Base-by-base conservation (phyloP, 2,888 invertebrate genomes). In the Xylota segnis region DNA sequence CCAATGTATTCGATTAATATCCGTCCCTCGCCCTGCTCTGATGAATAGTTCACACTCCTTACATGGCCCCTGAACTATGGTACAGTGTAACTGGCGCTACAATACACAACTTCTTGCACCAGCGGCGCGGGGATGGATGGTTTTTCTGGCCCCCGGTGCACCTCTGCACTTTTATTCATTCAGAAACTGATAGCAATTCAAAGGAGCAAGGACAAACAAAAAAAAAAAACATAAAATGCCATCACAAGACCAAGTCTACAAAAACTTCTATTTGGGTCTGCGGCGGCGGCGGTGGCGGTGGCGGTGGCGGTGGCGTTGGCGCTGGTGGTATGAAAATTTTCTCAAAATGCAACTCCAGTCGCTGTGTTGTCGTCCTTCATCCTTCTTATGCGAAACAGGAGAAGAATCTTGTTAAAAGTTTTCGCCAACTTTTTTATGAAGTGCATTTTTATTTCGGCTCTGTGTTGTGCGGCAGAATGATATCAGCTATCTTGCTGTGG, bases 371-470 rank as follows among this genome's bases (percentile, higher is more conserved):
- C 9, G 52, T 66, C 61, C 27, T 61, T 54, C 16, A 43, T 47
- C 6, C 59, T 40, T 63, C 68, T 29, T 66, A 61, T 63, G 56
- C 63, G 81, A 71, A 84, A 81, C 70, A 75, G 76, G 74, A 79
- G 75, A 65, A 79, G 75, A 84, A 81, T 84, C 84, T 84, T 81
- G 84, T 81, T 84, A 84, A 79, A 84, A 84, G 72, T 78, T 81
- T 52, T 66, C 71, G 27, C 12, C 52, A 84, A 75, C 71, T 75
- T 81, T 83, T 74, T 75, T 52, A 75, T 81, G 70, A 81, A 75
- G 83, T 75, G 81, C 84, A 84, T 71, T 84, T 74, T 81, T 81
- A 71, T 84, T 83, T 83, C 45, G 66, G 66, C 65, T 71, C 72
- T 72, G 66, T 79, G 68, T 79, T 63, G 74, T 83, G 79, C 74